Percentiles rank a stretch among this genome's conserved stretches.
phyloP scores from a whole-genome alignment of 2,797 vertebrate genomes.

The Gorsachius magnificus region DNA sequence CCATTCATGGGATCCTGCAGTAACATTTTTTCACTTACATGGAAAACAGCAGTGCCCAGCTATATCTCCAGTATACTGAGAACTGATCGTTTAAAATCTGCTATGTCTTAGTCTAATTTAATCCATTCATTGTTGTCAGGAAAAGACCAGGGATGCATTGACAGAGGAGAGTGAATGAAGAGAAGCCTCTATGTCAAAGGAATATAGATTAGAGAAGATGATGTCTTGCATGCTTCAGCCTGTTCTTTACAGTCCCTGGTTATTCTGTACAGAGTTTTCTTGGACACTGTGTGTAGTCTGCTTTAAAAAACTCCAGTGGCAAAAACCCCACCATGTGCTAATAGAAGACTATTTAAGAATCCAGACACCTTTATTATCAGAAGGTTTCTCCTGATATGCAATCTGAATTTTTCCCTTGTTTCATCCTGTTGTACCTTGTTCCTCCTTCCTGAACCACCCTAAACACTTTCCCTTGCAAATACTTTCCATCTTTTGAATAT shows the following conservation, averaged over 20 bases:
- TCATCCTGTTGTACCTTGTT: not conserved
- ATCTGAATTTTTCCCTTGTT: conserved; percentile 8
- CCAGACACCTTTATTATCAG: not conserved
- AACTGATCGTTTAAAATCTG: not conserved
- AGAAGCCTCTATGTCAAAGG: not conserved
- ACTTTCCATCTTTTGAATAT: conserved; percentile 14
- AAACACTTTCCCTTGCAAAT: conserved; percentile 4
- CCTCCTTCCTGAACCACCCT: not conserved
- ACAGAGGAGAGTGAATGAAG: not conserved
- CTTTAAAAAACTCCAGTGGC: not conserved
- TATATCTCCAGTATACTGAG: not conserved
- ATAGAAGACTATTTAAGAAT: not conserved
- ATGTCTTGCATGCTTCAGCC: not conserved
- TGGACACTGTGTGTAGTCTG: not conserved
- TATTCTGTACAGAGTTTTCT: not conserved
- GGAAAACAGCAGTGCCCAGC: conserved; percentile 26
- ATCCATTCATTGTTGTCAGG: not conserved
- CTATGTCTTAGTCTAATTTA: not conserved
- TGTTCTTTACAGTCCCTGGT: not conserved
- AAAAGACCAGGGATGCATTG: not conserved
- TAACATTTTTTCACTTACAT: conserved; percentile 57
- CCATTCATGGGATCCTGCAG: conserved; percentile 54
- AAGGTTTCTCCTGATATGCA: not conserved
- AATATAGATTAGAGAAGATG: not conserved
- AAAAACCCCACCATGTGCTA: not conserved